Conservation (phyloP, 2,888 invertebrate genomes). For the Hyposoter dolosus region DNA sequence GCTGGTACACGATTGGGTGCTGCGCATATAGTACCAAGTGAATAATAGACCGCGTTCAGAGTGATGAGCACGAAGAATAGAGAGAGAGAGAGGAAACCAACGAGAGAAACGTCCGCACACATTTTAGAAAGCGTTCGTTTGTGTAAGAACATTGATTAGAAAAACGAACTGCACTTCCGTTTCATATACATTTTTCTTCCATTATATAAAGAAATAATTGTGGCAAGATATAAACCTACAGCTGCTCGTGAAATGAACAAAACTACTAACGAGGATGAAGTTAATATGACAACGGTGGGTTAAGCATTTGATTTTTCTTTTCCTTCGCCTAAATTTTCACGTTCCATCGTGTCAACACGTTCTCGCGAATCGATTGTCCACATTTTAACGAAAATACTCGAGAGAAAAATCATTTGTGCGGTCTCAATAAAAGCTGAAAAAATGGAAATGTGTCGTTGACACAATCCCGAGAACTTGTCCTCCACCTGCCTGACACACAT, state of each 20-base stretch:
- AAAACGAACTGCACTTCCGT: not conserved
- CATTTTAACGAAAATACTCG: not conserved
- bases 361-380: not conserved
- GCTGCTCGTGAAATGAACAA: slow-evolving; percentile 76
- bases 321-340: not conserved
- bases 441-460: not conserved
- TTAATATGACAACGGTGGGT: slow-evolving; percentile 81
- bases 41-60: slow-evolving; percentile 25
- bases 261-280: slow-evolving; percentile 76
- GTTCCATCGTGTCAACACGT: not conserved
- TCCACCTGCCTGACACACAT: not conserved
- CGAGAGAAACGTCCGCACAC: not conserved
- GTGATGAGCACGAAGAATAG: not conserved
- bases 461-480: not conserved
- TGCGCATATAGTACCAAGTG: slow-evolving; percentile 5
- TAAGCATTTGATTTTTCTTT: slow-evolving; percentile 21
- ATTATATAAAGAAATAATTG: not conserved
- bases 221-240: not conserved
- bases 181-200: not conserved
- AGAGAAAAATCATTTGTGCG: not conserved
- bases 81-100: not conserved
- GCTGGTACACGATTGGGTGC: slow-evolving; percentile 21
- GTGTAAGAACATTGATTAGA: not conserved
- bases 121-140: not conserved
- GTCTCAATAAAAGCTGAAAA: not conserved